These are phyloP conservation scores for Rotaria socialis DNA, from an alignment of 2,888 invertebrate species.

Conservation along the genomic window DNA sequence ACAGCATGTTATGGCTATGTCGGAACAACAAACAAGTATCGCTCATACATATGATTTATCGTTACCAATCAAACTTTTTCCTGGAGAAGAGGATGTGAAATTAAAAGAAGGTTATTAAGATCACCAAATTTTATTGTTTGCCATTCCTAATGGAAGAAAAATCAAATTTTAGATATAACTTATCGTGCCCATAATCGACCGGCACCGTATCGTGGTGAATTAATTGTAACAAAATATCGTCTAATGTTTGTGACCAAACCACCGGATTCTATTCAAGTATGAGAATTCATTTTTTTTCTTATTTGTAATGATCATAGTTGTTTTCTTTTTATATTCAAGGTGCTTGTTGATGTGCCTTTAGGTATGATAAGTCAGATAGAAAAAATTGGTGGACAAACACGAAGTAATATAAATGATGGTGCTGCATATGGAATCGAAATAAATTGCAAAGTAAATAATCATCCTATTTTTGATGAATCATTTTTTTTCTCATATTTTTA, in stretches of 20 bases:
- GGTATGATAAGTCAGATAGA: conserved; percentile 45
- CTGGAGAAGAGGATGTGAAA: not conserved
- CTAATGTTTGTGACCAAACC: not conserved
- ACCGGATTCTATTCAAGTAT: not conserved
- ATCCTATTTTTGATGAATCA: no score
- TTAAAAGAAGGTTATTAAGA: not conserved
- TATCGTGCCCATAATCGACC: not conserved
- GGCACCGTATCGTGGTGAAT: not conserved
- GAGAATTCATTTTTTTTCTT: not conserved
- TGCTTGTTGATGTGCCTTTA: conserved; percentile 41
- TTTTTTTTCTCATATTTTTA: not conserved
- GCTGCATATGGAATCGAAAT: conserved; percentile 43
- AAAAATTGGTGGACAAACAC: conserved; percentile 41
- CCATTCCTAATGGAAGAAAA: not conserved
- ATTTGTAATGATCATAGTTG: no score
- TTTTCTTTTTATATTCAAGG: not conserved
- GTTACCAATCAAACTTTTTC: not conserved
- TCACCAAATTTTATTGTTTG: not conserved
- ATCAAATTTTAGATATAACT: not conserved
- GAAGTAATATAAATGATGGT: conserved; percentile 37
- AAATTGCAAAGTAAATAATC: conserved; percentile 39
- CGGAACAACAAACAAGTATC: not conserved
- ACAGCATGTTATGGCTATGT: not conserved
- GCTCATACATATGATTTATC: not conserved
- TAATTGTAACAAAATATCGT: conserved; percentile 30